Evolutionary conservation across 1,140 invertebrate genomes (phyloP), one percentile per base, ranked within the genome.

Genomic region (Lethocerus indicus): DNA sequence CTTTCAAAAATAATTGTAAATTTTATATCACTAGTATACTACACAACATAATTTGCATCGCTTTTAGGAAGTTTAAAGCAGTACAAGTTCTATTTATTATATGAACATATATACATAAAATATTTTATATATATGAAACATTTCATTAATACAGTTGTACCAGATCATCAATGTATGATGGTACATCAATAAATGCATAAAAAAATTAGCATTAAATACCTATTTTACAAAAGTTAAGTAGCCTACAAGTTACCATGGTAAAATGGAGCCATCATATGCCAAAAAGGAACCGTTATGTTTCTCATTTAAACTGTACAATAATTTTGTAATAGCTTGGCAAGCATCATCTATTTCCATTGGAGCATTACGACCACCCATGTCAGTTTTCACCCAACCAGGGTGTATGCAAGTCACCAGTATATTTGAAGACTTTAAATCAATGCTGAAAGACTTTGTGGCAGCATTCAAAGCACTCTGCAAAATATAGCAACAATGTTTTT

Each of bases 321-420:
- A 77, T 12, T 74, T 62, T 5, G 91, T 60, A 24, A 92, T 79
- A 6, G 70, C 65, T 0, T 54, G 55, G 1, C 77, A 71, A 59
- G 81, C 80, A 1, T 73, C 69, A 36, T 78, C 68, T 12, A 86
- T 63, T 47, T 78, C 75, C 12, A 90, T 59, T 0, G 76, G 77
- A 1, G 88, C 89, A 56, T 78, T 80, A 41, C 65, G 63, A 9
- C 87, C 86, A 3, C 88, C 88, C 84, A 93, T 83, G 50, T 85
- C 82, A 0, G 89, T 93, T 58, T 78, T 76, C 0, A 92, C 84
- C 88, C 88, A 93, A 1, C 89, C 89, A 1, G 89, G 89, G 68
- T 93, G 88, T 40, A 94, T 58, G 41, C 73, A 74, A 0, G 78
- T 67, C 0, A 76, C 79, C 2, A 90, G 57, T 49, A 95, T 90